These are phyloP conservation scores for Gerris lacustris DNA, from an alignment of 2,888 invertebrate genomes.

Conservation along the genomic window DNA sequence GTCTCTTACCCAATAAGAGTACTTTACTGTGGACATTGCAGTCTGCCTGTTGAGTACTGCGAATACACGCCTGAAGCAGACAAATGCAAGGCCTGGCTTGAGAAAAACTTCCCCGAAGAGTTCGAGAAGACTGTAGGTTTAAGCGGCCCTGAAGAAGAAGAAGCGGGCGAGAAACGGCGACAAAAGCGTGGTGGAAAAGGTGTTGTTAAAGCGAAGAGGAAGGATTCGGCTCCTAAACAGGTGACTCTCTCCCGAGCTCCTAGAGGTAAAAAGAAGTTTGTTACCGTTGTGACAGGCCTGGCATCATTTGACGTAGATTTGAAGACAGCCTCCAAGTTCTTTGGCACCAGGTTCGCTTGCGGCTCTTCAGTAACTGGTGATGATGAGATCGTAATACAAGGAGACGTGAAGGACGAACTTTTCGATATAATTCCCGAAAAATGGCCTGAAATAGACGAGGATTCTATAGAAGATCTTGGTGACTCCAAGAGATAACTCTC, in stretches of 20 bases:
- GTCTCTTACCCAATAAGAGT: constrained; percentile 71
- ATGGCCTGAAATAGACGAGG: constrained; percentile 94
- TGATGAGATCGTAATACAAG: constrained; percentile 98
- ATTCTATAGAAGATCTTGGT: constrained; percentile 81
- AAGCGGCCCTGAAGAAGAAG: constrained; percentile 51
- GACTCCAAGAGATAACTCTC: constrained; percentile 71
- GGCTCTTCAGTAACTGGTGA: constrained; percentile 98
- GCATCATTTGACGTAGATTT: constrained; percentile 93
- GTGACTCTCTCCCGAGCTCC: constrained; percentile 68
- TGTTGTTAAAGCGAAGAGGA: constrained; percentile 76
- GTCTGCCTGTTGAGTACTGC: constrained; percentile 95
- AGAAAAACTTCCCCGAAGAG: constrained; percentile 83
- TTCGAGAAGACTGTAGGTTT: constrained; percentile 61
- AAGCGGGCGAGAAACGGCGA: constrained; percentile 81
- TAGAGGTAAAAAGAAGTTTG: constrained; percentile 96
- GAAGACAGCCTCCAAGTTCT: constrained; percentile 94
- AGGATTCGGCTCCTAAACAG: constrained; percentile 7
- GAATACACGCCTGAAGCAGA: constrained; percentile 97
- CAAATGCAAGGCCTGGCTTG: constrained; percentile 93
- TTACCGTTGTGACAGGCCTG: constrained; percentile 91
- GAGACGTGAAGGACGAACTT: constrained; percentile 95
- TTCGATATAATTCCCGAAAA: constrained; percentile 97
- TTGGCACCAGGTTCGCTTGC: constrained; percentile 95
- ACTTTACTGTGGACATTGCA: constrained; percentile 85
- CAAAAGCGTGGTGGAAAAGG: constrained; percentile 97